Evolutionary conservation across 2,888 invertebrate genomes (phyloP).

Genomic region (Diarsia dahlii): DNA sequence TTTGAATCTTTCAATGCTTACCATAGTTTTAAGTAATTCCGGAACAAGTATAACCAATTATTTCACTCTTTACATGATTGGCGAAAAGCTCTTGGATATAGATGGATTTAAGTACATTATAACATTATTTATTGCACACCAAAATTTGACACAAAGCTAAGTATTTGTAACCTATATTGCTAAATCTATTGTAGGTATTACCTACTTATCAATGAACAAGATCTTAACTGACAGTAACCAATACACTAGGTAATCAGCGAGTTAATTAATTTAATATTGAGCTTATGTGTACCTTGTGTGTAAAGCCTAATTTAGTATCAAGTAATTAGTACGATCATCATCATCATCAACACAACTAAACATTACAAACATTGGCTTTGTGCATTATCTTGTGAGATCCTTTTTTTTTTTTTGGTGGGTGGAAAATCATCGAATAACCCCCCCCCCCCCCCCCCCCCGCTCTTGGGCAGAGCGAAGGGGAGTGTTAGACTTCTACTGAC

Average conservation of each 20-base stretch:
- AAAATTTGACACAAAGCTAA: neutral
- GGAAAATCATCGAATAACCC: too few species aligned
- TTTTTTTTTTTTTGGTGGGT: neutral
- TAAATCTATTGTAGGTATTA: neutral
- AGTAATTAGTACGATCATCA: neutral
- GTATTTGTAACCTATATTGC: neutral
- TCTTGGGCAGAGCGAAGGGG: too few species aligned
- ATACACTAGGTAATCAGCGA: neutral
- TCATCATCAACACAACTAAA: neutral
- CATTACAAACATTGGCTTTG: neutral
- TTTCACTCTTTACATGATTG: neutral
- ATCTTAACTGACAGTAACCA: neutral
- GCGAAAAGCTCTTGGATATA: neutral
- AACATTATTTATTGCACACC: neutral
- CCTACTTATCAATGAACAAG: neutral
- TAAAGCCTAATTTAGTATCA: neutral
- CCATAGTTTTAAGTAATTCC: neutral
- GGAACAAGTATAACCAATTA: neutral
- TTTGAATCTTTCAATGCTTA: too few species aligned
- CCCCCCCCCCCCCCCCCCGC: too few species aligned
- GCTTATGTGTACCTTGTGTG: neutral
- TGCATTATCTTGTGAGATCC: neutral
- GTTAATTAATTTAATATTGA: conserved; percentile 7
- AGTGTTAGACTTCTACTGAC: too few species aligned
- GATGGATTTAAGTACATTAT: neutral